Conservation (phyloP, 2,888 invertebrate species). For the Eumacrocentrus americanus region DNA sequence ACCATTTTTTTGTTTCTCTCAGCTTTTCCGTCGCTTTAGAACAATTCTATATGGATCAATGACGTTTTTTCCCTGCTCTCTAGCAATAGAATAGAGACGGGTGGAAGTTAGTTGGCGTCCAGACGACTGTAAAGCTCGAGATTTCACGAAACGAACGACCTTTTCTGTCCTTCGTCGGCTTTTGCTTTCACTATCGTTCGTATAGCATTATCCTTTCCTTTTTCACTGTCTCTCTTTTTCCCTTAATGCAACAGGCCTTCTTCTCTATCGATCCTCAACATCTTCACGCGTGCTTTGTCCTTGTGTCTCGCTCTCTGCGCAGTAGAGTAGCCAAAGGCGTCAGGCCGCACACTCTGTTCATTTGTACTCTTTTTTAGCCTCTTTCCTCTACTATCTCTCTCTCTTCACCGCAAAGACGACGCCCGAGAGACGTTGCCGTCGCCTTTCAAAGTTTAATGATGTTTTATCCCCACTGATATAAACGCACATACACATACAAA, state of each 20-base stretch:
- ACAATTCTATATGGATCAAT: too few relatives aligned
- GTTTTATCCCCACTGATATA: slow-evolving; percentile 36
- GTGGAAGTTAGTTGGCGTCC: slow-evolving; percentile 5
- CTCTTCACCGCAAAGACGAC: slow-evolving; percentile 21
- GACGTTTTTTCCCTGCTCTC: too few relatives aligned
- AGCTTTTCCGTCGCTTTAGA: too few relatives aligned
- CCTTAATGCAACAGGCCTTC: slow-evolving; percentile 11
- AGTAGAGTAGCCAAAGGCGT: slow-evolving; percentile 10
- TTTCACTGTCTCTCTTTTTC: not conserved
- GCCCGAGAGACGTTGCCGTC: slow-evolving; percentile 32
- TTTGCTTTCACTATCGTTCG: slow-evolving; percentile 7
- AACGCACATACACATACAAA: slow-evolving; percentile 1
- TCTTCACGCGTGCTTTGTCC: not conserved
- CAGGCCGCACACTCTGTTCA: not conserved
- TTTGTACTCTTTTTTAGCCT: not conserved
- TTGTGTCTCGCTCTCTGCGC: slow-evolving; percentile 15
- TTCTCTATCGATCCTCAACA: not conserved
- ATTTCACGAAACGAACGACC: slow-evolving; percentile 32
- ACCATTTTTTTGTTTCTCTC: too few relatives aligned
- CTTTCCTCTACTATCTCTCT: not conserved
- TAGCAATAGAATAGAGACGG: not conserved
- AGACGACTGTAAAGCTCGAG: slow-evolving; percentile 38
- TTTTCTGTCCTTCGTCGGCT: not conserved
- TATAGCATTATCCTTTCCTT: not conserved
- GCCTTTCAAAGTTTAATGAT: slow-evolving; percentile 40